phyloP scores from a whole-genome alignment of 92 coral and sea anemone genomes.

The Epizoanthus ramosus region DNA sequence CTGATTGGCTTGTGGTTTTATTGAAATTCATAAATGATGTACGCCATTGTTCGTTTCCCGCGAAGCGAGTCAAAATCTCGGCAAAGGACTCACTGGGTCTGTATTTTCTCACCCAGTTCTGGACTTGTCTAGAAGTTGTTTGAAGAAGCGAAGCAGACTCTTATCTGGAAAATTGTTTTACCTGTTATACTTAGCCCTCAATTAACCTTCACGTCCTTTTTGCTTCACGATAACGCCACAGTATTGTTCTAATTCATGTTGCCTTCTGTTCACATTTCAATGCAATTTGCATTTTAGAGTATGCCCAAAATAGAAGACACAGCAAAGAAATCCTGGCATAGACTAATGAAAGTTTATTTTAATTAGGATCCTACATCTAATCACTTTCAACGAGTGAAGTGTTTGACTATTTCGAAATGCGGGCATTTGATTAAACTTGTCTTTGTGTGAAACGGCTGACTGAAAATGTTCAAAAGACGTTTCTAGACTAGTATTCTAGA shows the following conservation, averaged over 20 bases:
- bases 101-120: not conserved
- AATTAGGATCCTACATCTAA: conserved; percentile 1
- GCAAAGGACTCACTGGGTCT: not conserved
- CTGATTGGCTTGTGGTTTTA: conserved; percentile 42
- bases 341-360: conserved; percentile 9
- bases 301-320: conserved; percentile 20
- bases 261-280: not conserved
- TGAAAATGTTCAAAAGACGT: not conserved
- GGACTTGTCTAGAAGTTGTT: not conserved
- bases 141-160: not conserved
- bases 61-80: not conserved
- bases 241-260: not conserved
- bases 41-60: conserved; percentile 20
- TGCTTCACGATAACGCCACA: not conserved
- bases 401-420: not conserved
- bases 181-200: not conserved
- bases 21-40: conserved; percentile 20
- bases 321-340: not conserved
- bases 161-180: not conserved
- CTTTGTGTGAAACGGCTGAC: not conserved
- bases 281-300: conserved; percentile 32
- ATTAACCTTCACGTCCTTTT: not conserved
- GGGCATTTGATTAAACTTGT: not conserved
- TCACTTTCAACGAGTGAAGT: conserved; percentile 1
- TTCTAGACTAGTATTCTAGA: not conserved